phyloP scores from a whole-genome alignment of 2,113 vertebrate genomes.

The Tachycineta bicolor region DNA sequence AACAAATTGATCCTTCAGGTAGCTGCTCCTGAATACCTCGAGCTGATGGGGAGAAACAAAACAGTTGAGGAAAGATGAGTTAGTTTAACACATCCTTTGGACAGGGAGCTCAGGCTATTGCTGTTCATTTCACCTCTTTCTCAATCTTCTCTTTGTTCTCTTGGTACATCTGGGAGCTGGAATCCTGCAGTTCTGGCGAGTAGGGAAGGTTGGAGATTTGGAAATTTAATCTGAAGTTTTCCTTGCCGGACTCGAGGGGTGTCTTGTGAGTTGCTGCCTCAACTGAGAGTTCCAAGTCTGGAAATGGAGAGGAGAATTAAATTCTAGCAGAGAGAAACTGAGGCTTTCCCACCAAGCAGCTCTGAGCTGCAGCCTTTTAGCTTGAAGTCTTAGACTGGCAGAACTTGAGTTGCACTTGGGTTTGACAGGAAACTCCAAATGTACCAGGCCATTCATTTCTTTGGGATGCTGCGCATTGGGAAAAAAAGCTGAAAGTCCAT shows the following conservation, averaged over 20 bases:
- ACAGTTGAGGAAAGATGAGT: background rate
- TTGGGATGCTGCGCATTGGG: background rate
- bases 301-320: background rate
- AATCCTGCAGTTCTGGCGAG: constrained; percentile 7
- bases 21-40: constrained; percentile 49
- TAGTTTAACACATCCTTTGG: background rate
- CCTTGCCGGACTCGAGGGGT: background rate
- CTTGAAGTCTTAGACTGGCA: background rate
- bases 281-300: constrained; percentile 20
- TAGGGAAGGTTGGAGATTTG: constrained; percentile 69
- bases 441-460: background rate
- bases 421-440: background rate
- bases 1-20: constrained; percentile 49
- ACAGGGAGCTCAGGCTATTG: background rate
- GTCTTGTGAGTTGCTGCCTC: background rate
- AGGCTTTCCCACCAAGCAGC: background rate
- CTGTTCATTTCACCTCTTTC: constrained; percentile 46
- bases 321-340: background rate
- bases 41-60: constrained; percentile 65
- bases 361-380: background rate
- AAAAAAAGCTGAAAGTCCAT: background rate
- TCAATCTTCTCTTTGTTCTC: constrained; percentile 63
- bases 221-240: constrained; percentile 65
- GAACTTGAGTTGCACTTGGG: background rate
- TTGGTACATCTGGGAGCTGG: background rate